Base-by-base conservation (phyloP, 2,888 invertebrate genomes). In the Calephelis perditalis region DNA sequence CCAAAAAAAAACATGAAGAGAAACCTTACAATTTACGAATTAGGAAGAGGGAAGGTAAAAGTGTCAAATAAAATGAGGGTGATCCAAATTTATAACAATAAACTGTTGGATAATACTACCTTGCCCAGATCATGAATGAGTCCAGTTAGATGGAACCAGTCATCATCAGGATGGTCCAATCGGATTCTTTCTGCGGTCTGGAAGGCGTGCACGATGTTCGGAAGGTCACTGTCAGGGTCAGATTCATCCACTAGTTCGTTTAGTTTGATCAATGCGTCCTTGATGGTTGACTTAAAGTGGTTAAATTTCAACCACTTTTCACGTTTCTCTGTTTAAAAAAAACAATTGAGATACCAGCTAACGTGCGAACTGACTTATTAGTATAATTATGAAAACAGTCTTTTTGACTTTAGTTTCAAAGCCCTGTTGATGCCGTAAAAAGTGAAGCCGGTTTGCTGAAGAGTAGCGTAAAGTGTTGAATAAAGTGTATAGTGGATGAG, bases 71-170 rank as follows among this genome's bases (percentile, higher is more conserved):
- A 62, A 62, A 40, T 26, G 26, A 26, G 26, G 26, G 26, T 26
- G 26, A 26, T 26, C 26, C 26, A 26, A 26, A 26, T 26, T 26
- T 26, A 3, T 26, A 26, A 26, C 26, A 26, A 26, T 26, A 26
- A 26, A 26, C 3, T 26, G 26, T 26, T 26, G 7, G 1, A 7
- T 26, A 26, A 26, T 26, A 26, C 26, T 26, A 97, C 96, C 92
- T 99, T 99, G 66, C 99, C 99, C 61, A 98, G 86, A 81, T 99
- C 99, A 79, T 99, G 99, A 57, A 99, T 96, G 0, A 99, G 92
- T 1, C 98, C 99, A 0, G 96, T 97, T 7, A 99, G 92, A 68
- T 99, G 99, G 77, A 99, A 95, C 99, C 99, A 99, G 76, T 98
- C 98, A 10, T 94, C 88, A 63, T 96, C 92, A 0, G 98, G 98